These are phyloP conservation scores for Zonitis immaculata DNA, from an alignment of 2,888 invertebrate genomes.

Conservation along the genomic window DNA sequence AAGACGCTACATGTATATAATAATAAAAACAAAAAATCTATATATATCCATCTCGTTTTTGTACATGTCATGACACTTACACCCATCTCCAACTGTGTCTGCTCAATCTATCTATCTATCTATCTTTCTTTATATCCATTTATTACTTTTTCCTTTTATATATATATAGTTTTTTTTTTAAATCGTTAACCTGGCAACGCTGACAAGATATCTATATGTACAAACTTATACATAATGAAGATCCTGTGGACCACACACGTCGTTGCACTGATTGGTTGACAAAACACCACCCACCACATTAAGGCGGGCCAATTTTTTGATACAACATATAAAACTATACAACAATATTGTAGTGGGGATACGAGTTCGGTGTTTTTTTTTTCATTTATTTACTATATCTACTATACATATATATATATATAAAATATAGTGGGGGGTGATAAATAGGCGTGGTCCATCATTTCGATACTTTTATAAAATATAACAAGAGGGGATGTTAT, in stretches of 20 bases:
- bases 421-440: slow-evolving; percentile 13
- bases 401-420: too few relatives aligned
- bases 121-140: too few relatives aligned
- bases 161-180: slow-evolving; percentile 27
- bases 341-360: slow-evolving; percentile 5
- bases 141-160: too few relatives aligned
- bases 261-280: slow-evolving; percentile 46
- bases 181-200: slow-evolving; percentile 48
- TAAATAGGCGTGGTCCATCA: slow-evolving; percentile 1
- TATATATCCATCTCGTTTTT: slow-evolving; percentile 26
- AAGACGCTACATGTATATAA: neutral
- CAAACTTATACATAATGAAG: slow-evolving; percentile 47
- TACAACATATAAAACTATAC: neutral
- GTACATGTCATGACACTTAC: slow-evolving; percentile 29
- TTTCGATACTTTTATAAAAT: neutral
- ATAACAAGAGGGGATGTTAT: slow-evolving; percentile 1
- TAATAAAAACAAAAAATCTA: neutral
- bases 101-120: too few relatives aligned
- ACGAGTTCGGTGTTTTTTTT: neutral
- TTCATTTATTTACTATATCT: neutral
- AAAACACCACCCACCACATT: slow-evolving; percentile 32
- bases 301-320: slow-evolving; percentile 13
- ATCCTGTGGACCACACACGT: slow-evolving; percentile 50
- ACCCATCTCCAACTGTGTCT: slow-evolving; percentile 34
- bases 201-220: slow-evolving; percentile 19